Evolutionary conservation across 2,113 vertebrate species (phyloP), one percentile per base, ranked within the genome.

Genomic region (Macroglossus sobrinus): DNA sequence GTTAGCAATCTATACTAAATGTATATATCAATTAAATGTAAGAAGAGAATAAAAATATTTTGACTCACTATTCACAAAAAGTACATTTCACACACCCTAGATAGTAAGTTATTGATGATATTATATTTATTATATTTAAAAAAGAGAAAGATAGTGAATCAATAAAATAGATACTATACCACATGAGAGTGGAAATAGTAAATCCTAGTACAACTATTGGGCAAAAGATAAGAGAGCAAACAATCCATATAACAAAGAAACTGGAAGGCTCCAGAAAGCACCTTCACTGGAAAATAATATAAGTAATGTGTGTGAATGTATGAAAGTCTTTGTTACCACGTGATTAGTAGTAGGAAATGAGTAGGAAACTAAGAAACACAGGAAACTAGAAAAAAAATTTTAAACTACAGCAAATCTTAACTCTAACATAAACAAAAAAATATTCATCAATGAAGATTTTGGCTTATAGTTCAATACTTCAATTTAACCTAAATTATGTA

Each of bases 1-100:
- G 13, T 43, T 68, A 78, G 19, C n/a, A 40, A 35, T 69, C 16
- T 30, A 84, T 68, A 8, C 50, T 9, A 53, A 75, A 21, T 47
- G 5, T 59, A n/a, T 28, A 28, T 28, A n/a, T 22, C 11, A 79
- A 63, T 33, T 4, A 86, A 53, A 1, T 64, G 0, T 59, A 92
- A 69, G 26, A 66, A 1, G 3, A 61, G 12, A 82, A 75, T 68
- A 85, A 75, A 78, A 75, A 59, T 74, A 75, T 68, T 66, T 82
- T 68, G 7, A 66, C 68, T 68, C 4, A 78, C 3, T 53, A 63
- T 71, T 53, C 33, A 26, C 47, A 50, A 28, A 71, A 28, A 16
- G 0, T 4, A 47, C 1, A 22, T 5, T 45, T 13, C 1, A 3
- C 15, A 38, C 2, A 22, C 1, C 7, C 4, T 72, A 45, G 21